Evolutionary conservation across 1,140 invertebrate genomes (phyloP).

Genomic region (Argopecten irradians): DNA sequence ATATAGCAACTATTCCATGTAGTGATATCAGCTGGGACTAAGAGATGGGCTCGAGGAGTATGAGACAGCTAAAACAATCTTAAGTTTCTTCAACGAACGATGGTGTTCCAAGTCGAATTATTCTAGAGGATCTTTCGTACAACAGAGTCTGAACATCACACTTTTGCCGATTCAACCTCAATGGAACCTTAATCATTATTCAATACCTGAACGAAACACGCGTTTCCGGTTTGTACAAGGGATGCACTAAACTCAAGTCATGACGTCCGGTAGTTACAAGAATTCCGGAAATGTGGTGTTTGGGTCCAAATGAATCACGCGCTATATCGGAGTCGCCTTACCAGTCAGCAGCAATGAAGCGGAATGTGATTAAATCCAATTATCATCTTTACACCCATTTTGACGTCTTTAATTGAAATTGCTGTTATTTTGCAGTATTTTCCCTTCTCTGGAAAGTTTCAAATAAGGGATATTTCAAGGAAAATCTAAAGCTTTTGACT

Average conservation of each 20-base stretch:
- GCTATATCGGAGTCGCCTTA: neutral
- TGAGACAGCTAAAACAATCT: no score
- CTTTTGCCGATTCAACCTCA: neutral
- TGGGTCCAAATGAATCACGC: neutral
- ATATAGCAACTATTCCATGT: no score
- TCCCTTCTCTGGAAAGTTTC: neutral
- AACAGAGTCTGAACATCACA: no score
- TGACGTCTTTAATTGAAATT: conserved; percentile 15
- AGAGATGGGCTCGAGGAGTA: no score
- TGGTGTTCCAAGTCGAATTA: no score
- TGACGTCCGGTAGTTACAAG: neutral
- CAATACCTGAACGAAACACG: neutral
- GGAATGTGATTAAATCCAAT: neutral
- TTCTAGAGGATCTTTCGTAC: no score
- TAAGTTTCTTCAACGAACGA: no score
- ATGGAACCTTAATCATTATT: neutral
- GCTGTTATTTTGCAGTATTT: neutral
- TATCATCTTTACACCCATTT: neutral
- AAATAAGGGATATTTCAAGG: neutral
- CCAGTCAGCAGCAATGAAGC: neutral
- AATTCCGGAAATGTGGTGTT: conserved; percentile 7
- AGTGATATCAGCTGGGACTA: no score
- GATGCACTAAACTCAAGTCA: neutral
- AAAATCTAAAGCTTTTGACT: neutral
- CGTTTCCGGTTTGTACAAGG: neutral